These are phyloP conservation scores for Spatulosminthurus flaviceps DNA, from an alignment of 2,888 invertebrate species.

Conservation along the genomic window DNA sequence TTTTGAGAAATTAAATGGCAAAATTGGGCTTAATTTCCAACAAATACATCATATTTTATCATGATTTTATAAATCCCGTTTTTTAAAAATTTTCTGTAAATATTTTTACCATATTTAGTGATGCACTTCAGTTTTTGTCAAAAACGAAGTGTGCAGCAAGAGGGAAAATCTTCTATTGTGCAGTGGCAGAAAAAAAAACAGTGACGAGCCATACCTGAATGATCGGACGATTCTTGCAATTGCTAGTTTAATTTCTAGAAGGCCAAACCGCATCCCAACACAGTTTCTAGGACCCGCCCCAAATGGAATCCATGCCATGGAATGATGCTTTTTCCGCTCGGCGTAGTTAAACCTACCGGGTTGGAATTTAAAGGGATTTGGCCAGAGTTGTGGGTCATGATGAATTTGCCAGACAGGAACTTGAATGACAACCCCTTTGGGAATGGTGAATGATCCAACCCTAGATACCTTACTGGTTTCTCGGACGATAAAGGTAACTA, in stretches of 20 bases:
- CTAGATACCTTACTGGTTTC: constrained; percentile 53
- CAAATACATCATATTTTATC: too few relatives aligned
- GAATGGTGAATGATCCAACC: constrained; percentile 57
- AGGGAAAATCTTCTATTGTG: too few relatives aligned
- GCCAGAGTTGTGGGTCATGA: constrained; percentile 62
- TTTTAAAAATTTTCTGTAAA: too few relatives aligned
- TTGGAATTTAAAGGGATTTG: constrained; percentile 59
- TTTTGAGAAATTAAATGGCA: too few relatives aligned
- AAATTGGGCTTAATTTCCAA: too few relatives aligned
- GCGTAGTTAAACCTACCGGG: constrained; percentile 61
- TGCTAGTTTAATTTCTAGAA: constrained; percentile 62
- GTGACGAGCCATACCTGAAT: constrained; percentile 56
- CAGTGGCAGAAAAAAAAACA: background rate
- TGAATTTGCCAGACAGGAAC: constrained; percentile 64
- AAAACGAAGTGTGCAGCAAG: too few relatives aligned
- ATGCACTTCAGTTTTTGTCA: too few relatives aligned
- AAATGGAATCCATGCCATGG: constrained; percentile 64
- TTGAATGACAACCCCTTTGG: constrained; percentile 54
- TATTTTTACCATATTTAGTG: too few relatives aligned
- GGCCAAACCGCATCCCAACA: constrained; percentile 64
- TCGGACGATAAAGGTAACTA: constrained; percentile 62
- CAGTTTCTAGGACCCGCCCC: constrained; percentile 59
- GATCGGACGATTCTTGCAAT: constrained; percentile 60
- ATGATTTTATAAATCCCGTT: too few relatives aligned
- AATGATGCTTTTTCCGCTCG: constrained; percentile 56